Conservation (phyloP, 2,113 vertebrate genomes). For the Patagioenas fasciata region DNA sequence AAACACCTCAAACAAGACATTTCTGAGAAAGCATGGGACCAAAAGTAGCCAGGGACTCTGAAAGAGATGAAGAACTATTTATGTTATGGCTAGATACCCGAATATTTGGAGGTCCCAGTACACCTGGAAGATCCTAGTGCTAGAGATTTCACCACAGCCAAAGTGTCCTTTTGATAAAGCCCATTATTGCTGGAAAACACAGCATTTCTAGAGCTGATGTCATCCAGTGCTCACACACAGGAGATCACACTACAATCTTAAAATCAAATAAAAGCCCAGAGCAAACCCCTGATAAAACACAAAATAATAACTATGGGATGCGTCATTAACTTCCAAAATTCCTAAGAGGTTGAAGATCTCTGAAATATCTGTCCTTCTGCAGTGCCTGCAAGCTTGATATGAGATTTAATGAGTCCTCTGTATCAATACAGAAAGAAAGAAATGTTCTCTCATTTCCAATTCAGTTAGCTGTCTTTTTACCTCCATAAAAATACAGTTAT, state of each 20-base stretch:
- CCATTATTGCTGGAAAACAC: neutral
- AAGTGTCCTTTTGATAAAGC: neutral
- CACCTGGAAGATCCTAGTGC: neutral
- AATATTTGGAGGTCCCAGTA: neutral
- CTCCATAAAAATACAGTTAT: neutral
- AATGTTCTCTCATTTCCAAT: neutral
- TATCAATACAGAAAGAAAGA: neutral
- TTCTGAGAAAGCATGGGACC: neutral
- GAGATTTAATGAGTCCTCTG: constrained; percentile 41
- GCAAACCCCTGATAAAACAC: constrained; percentile 6
- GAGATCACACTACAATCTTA: constrained; percentile 1
- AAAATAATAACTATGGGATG: constrained; percentile 31
- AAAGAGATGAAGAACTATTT: neutral
- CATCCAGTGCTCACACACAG: neutral
- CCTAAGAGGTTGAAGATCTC: constrained; percentile 5
- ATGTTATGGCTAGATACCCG: neutral
- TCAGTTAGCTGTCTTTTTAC: neutral
- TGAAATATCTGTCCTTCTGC: constrained; percentile 31
- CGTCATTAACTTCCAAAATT: constrained; percentile 53
- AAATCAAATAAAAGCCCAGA: constrained; percentile 50
- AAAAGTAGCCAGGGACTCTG: neutral
- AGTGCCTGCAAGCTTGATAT: neutral
- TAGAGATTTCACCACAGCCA: neutral
- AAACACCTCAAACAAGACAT: neutral
- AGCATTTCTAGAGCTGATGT: neutral